Evolutionary conservation across 2,113 vertebrate species (phyloP).

Genomic region (Callocephalon fimbriatum): DNA sequence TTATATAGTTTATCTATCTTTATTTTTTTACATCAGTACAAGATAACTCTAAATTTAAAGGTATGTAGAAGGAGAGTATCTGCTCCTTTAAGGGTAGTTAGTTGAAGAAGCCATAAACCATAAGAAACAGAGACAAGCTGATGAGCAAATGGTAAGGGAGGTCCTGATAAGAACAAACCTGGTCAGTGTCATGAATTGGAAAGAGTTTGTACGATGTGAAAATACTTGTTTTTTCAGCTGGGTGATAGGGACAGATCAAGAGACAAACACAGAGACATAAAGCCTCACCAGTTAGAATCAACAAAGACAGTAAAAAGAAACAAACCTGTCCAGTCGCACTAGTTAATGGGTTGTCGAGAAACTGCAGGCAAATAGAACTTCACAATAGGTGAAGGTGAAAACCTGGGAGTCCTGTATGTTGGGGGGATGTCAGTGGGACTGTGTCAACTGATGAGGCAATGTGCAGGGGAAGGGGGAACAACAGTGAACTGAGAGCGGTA

Average conservation of each 20-base stretch:
- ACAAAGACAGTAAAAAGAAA: neutral
- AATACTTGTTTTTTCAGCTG: neutral
- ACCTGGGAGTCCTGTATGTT: fast-evolving
- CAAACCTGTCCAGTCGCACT: neutral
- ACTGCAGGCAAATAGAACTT: neutral
- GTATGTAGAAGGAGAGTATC: neutral
- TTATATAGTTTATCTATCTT: neutral
- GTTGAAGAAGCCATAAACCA: neutral
- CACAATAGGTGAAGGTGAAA: neutral
- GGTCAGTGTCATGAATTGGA: neutral
- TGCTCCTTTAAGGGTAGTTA: neutral
- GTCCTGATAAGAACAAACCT: neutral
- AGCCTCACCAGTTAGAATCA: neutral
- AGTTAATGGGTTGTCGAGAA: neutral
- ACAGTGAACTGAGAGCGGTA: fast-evolving
- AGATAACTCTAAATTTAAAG: neutral
- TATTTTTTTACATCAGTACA: neutral
- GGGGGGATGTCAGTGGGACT: neutral
- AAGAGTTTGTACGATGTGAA: neutral
- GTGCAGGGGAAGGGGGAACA: neutral
- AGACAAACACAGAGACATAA: neutral
- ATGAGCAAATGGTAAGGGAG: neutral
- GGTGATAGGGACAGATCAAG: neutral
- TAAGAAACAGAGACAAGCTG: neutral
- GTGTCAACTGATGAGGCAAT: neutral